Evolutionary conservation across 2,888 invertebrate genomes (phyloP).

Genomic region (Glyphotaelius pellucidus): DNA sequence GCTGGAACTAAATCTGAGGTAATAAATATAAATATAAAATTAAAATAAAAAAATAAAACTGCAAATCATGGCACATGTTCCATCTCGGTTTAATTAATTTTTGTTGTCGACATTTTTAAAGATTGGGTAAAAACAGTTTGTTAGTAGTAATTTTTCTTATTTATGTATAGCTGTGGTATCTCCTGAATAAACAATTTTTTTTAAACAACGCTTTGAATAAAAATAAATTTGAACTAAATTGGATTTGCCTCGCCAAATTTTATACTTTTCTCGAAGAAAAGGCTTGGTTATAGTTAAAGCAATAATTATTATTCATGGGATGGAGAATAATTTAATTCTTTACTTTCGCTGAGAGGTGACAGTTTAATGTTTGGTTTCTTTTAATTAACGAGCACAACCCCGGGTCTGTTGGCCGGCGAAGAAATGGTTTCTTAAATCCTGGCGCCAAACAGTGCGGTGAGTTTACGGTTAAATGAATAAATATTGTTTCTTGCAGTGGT

Average conservation of each 20-base stretch:
- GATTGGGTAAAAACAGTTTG: too few species aligned
- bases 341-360: background rate
- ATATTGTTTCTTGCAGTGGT: conserved; percentile 11
- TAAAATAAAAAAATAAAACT: too few species aligned
- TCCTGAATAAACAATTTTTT: background rate
- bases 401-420: background rate
- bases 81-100: too few species aligned
- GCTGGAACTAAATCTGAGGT: too few species aligned
- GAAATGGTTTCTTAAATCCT: background rate
- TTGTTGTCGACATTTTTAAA: too few species aligned
- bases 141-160: too few species aligned
- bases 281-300: background rate
- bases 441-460: conserved; percentile 13
- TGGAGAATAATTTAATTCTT: background rate
- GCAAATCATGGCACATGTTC: too few species aligned
- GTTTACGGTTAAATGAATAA: conserved; percentile 34
- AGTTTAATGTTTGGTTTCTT: background rate
- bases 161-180: too few species aligned
- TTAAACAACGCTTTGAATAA: background rate
- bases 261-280: background rate
- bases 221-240: background rate
- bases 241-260: background rate
- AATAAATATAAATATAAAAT: too few species aligned
- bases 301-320: conserved; percentile 2
- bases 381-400: background rate